Evolutionary conservation across 1,140 invertebrate species (phyloP), one percentile per base, ranked within the genome.

Genomic region (Bombus waltoni): DNA sequence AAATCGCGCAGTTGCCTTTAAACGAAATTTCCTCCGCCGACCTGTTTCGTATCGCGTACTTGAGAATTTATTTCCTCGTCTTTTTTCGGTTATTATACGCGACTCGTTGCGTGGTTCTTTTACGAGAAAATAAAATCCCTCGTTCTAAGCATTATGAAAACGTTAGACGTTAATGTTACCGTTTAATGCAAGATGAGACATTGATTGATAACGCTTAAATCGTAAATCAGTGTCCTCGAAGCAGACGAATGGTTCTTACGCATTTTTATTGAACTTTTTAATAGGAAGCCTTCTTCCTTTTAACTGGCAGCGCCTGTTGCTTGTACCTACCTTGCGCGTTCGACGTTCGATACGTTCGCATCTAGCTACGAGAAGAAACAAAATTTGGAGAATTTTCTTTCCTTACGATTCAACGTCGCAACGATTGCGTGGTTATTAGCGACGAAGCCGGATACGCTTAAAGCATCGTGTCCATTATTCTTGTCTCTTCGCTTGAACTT

Each of bases 1-100:
- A 87, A 88, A 81, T 88, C 72, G 83, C 72, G 83, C 87, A 4
- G 3, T 5, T 32, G 1, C 10, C 18, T 79, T 22, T 35, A 35
- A 35, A 35, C 22, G 22, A 66, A 44, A 66, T 42, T 22, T 76
- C 6, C 75, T 28, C 11, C 59, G 59, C 22, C n/a, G 32, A 42
- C 11, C 35, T 38, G 10, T 40, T 42, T 42, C 40, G 3, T 13
- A 42, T 53, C 40, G 13, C 25, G 25, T 40, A 1, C 38, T 42
- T 44, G 3, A 47, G 8, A 44, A 44, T 44, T 73, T n/a, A 73
- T 47, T 73, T 47, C 40, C 18, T 44, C 28, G 8, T 44, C n/a
- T 32, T 44, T 44, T 72, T 72, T 72, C 28, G 25, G 9, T 70
- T 70, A 70, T 70, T 40, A 40, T 38, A 70, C 22, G 3, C 4